Conservation (phyloP, 2,113 vertebrate species). For the Actenoides hombroni region DNA sequence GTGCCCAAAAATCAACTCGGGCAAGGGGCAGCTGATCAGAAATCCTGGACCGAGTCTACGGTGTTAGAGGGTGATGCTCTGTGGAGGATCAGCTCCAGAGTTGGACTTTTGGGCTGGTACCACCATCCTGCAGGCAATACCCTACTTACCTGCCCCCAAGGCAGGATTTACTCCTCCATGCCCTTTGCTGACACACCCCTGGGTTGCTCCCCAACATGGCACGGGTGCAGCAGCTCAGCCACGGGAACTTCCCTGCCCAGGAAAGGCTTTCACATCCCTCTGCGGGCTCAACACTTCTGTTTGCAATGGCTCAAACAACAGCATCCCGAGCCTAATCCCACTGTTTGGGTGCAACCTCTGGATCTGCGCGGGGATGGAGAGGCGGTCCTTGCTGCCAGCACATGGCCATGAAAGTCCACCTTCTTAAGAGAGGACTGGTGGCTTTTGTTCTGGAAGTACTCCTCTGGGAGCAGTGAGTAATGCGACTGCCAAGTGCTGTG, state of each 20-base stretch:
- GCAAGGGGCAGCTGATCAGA: background rate
- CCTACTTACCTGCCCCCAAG: background rate
- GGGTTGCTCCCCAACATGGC: fast-evolving
- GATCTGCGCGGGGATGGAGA: background rate
- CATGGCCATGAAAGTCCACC: background rate
- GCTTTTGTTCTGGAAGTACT: background rate
- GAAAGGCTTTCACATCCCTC: background rate
- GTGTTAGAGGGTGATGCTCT: background rate
- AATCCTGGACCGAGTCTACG: background rate
- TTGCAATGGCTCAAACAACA: fast-evolving
- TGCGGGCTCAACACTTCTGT: background rate
- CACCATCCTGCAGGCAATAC: background rate
- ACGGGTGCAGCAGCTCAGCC: background rate
- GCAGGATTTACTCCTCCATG: background rate
- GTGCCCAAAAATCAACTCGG: background rate
- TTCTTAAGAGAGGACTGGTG: no score
- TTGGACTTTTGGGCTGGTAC: background rate
- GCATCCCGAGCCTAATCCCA: background rate
- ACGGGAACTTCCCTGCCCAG: background rate
- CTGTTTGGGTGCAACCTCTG: background rate
- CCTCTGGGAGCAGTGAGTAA: background rate
- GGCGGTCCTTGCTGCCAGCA: background rate
- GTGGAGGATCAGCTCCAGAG: fast-evolving
- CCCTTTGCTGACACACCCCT: background rate
- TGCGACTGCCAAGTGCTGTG: background rate